Percentiles rank a stretch among this genome's conserved stretches.
These are phyloP conservation scores for Hydrotaea cyrtoneurina DNA, from an alignment of 2,888 invertebrate species.

Conservation along the genomic window DNA sequence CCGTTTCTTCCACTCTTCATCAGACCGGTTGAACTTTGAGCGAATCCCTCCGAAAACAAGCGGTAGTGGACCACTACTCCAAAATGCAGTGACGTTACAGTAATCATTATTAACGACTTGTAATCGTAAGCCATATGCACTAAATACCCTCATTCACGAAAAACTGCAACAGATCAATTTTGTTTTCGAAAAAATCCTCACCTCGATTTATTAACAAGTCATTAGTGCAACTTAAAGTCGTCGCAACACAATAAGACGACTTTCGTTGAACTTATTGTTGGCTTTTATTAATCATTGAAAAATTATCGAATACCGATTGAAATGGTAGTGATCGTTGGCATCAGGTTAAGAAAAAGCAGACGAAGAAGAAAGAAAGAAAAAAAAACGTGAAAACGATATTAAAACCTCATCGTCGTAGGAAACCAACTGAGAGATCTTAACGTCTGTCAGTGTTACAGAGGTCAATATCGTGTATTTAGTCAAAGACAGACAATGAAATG, in stretches of 20 bases:
- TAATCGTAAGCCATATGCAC: too few relatives aligned
- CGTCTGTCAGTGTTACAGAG: slow-evolving; percentile 53
- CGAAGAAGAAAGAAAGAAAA: too few relatives aligned
- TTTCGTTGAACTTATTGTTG: slow-evolving; percentile 24
- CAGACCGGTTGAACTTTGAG: too few relatives aligned
- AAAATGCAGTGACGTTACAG: too few relatives aligned
- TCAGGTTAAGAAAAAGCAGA: slow-evolving; percentile 54
- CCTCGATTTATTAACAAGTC: slow-evolving; percentile 52
- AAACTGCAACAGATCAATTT: background rate
- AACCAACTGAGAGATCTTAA: slow-evolving; percentile 10
- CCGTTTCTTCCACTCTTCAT: too few relatives aligned
- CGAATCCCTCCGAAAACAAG: too few relatives aligned
- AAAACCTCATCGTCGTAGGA: background rate
- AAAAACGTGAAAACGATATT: slow-evolving; percentile 62
- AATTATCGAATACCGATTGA: slow-evolving; percentile 47
- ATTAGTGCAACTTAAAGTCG: slow-evolving; percentile 43
- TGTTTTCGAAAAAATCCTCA: background rate
- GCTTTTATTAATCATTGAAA: slow-evolving; percentile 60
- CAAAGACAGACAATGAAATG: slow-evolving; percentile 45
- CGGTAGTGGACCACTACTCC: too few relatives aligned
- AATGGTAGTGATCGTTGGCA: slow-evolving; percentile 59
- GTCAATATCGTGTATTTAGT: slow-evolving; percentile 68
- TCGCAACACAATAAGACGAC: background rate
- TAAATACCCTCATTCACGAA: too few relatives aligned
- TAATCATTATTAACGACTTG: too few relatives aligned